phyloP scores from a whole-genome alignment of 2,797 vertebrate genomes.

The Corythornis leucogaster region DNA sequence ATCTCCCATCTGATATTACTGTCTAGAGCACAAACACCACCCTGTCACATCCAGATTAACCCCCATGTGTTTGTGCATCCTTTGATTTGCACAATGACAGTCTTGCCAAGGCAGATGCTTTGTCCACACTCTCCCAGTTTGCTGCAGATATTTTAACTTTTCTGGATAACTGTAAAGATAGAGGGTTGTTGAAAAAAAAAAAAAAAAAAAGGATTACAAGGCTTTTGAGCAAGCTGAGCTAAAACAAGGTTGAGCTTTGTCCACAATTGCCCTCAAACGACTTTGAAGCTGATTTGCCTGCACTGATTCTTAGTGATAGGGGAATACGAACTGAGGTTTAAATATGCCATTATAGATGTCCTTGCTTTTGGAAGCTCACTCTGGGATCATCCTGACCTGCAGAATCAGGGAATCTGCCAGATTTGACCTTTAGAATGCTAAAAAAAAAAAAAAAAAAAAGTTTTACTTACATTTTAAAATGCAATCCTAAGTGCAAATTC shows the following conservation, averaged over 20 bases:
- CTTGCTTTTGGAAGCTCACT: neutral
- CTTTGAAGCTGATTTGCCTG: neutral
- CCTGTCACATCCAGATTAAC: neutral
- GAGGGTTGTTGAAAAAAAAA: neutral
- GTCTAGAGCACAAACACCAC: neutral
- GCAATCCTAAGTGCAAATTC: neutral
- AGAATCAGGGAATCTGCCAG: neutral
- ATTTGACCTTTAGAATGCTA: neutral
- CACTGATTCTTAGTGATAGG: neutral
- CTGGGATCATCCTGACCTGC: neutral
- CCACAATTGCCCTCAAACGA: neutral
- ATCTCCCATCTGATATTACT: neutral
- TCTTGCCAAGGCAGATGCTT: neutral
- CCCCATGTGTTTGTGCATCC: accelerated
- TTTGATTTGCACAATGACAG: neutral
- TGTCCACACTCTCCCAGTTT: neutral
- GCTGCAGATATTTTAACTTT: neutral
- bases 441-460: no score
- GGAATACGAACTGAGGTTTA: neutral
- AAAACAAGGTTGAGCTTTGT: slow-evolving; percentile 15
- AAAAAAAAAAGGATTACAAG: neutral
- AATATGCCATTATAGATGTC: neutral
- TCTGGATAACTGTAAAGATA: neutral
- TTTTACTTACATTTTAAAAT: neutral
- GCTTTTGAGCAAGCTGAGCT: neutral